Evolutionary conservation across 2,113 vertebrate species (phyloP).

Genomic region (Mystacornis crossleyi): DNA sequence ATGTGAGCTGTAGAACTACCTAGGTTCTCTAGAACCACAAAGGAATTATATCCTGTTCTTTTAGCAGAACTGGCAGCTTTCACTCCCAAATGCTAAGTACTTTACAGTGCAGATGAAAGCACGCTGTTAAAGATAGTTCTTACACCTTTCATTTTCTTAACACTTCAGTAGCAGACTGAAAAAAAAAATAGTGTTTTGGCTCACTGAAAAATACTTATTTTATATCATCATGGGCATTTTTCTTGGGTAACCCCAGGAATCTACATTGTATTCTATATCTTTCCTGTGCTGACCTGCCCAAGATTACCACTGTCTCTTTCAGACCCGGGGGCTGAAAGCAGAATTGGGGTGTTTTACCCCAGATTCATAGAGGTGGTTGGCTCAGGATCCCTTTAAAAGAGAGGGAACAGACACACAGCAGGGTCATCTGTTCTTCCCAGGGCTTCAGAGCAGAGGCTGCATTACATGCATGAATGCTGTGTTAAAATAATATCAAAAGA

Average conservation of each 20-base stretch:
- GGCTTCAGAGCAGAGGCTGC: background rate
- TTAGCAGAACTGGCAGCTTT: background rate
- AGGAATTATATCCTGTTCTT: background rate
- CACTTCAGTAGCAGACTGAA: background rate
- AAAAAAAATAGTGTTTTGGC: background rate
- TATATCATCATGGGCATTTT: background rate
- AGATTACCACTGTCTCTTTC: no score
- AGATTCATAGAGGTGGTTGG: background rate
- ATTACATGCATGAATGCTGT: background rate
- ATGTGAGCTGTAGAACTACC: background rate
- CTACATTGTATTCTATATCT: background rate
- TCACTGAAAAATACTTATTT: background rate
- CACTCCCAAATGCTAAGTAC: background rate
- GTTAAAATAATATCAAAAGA: background rate
- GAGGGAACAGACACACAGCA: background rate
- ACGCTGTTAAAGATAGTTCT: background rate
- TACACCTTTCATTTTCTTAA: background rate
- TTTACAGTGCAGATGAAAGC: background rate
- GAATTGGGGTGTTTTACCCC: background rate
- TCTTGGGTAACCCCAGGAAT: background rate
- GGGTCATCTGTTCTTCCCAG: background rate
- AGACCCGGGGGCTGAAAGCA: rapidly evolving
- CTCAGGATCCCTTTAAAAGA: background rate
- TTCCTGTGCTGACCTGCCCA: background rate
- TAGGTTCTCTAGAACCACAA: background rate